phyloP scores from a whole-genome alignment of 1,140 invertebrate species.

The Cotesia chilonis region DNA sequence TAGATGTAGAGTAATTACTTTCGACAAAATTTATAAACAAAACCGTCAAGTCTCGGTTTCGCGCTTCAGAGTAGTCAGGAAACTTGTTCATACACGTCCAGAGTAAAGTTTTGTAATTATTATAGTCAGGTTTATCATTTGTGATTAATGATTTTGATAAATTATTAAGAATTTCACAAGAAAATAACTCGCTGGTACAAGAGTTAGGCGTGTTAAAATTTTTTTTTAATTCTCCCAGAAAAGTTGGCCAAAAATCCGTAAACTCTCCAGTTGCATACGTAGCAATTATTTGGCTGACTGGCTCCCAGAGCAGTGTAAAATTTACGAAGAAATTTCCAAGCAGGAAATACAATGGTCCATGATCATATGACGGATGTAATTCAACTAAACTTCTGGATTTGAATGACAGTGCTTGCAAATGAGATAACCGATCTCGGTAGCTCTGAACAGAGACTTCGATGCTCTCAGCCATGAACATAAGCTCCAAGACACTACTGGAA shows the following conservation, averaged over 20 bases:
- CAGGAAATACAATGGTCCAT: conserved; percentile 77
- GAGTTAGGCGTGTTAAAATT: not conserved
- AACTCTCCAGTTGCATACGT: conserved; percentile 75
- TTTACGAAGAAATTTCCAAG: conserved; percentile 86
- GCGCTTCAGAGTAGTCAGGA: conserved; percentile 77
- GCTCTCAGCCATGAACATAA: conserved; percentile 71
- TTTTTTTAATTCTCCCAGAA: conserved; percentile 69
- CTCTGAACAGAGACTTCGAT: conserved; percentile 73
- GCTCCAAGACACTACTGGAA: conserved; percentile 56
- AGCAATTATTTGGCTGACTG: conserved; percentile 77
- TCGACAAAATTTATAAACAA: conserved; percentile 84
- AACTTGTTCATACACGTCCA: conserved; percentile 82
- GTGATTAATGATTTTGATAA: conserved; percentile 44
- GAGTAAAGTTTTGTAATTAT: conserved; percentile 80
- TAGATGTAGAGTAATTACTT: conserved; percentile 64
- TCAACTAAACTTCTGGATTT: conserved; percentile 68
- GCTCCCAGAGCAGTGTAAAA: conserved; percentile 89
- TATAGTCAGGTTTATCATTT: conserved; percentile 73
- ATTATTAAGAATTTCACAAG: conserved; percentile 49
- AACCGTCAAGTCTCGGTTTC: conserved; percentile 79
- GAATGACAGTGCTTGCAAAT: conserved; percentile 77
- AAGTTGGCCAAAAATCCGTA: conserved; percentile 82
- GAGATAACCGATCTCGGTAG: conserved; percentile 79
- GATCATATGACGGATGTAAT: conserved; percentile 68
- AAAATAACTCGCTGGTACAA: conserved; percentile 36